Base-by-base conservation (phyloP, 2,888 invertebrate genomes). In the Pomacea canaliculata region DNA sequence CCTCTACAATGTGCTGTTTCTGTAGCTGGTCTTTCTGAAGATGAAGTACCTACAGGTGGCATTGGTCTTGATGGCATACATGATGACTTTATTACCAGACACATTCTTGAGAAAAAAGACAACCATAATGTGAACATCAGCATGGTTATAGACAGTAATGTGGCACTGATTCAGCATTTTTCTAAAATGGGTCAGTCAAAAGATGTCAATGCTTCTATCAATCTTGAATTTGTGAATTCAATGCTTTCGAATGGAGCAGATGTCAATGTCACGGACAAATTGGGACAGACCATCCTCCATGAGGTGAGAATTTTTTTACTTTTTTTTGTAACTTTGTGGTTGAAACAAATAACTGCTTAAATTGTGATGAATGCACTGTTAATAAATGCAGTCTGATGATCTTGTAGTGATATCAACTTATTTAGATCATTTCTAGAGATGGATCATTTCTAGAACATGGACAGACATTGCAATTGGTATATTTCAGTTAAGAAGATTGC, bases 231-330 rank as follows among this genome's bases (percentile, higher is more conserved):
- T 81, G 85, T 90, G 9, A 85, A 89, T 49, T 80, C 80, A 0
- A 71, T 88, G 59, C 63, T 90, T 8, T 77, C 80, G 10, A 83
- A 81, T 76, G 90, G 90, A 9, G 90, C 90, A 16, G 78, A 85
- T 75, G 85, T 90, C 19, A 86, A 89, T 79, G 87, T 88, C 79
- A 83, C 85, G 19, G 90, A 90, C 77, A 87, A 83, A 76, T 84
- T 87, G 81, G 90, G 90, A 0, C 90, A 90, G 78, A 88, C 88
- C n/a, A 78, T 90, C 18, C 78, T 90, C 48, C 90, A 90, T 83
- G 90, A 90, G 87, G 90, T 90, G 72, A 75, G 76, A 71, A 16
- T 69, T 23, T n/a, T n/a, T 27, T 66, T 51, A 60, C 7, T 16
- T 73, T 65, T 62, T 4, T 48, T 65, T 65, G 23, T 37, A 37